Evolutionary conservation across 1,140 invertebrate genomes (phyloP), one percentile per base, ranked within the genome.

Genomic region (Scaptomyza graminum): DNA sequence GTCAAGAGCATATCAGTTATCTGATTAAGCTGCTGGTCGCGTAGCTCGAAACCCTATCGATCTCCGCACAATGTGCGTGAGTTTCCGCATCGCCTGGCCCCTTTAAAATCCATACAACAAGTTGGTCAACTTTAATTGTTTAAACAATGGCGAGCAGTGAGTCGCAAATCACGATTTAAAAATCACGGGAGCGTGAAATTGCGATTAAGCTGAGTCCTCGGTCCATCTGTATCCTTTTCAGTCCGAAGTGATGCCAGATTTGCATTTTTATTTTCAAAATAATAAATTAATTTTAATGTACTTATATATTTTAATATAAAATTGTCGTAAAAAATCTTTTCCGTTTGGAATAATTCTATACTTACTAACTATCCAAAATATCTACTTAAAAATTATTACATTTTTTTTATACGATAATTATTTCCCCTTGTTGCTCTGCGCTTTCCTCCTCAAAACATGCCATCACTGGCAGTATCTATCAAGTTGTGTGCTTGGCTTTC

Each of bases 161-260:
- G 9, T 39, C 18, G 52, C 61, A 57, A 47, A 52, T 63, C 47
- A 39, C 41, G 43, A 41, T 15, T 15, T 47, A 67, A 16, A 64
- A 77, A 49, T 50, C 78, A 81, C 54, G 54, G 55, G 63, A 81
- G 57, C 78, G 78, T 76, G 60, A 80, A 64, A 52, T 39, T 25
- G 12, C 65, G 70, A 75, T 83, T 79, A 43, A 57, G 61, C 25
- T 25, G 16, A 37, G 9, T 25, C 0, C 2, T 22, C 18, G 49
- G 34, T 12, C 25, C 49, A 41, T 4, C 37, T 41, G 31, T 34
- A 55, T 60, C 55, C 68, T 39, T 18, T n/a, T 4, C 15, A 41
- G 15, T 37, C 25, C 41, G 15, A 13, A 41, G 61, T 51, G 52
- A n/a, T 39, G 46, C 8, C 28, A 39, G 39, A 43, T 62, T 41